Evolutionary conservation across 2,888 invertebrate species (phyloP).

Genomic region (Formica aserva): DNA sequence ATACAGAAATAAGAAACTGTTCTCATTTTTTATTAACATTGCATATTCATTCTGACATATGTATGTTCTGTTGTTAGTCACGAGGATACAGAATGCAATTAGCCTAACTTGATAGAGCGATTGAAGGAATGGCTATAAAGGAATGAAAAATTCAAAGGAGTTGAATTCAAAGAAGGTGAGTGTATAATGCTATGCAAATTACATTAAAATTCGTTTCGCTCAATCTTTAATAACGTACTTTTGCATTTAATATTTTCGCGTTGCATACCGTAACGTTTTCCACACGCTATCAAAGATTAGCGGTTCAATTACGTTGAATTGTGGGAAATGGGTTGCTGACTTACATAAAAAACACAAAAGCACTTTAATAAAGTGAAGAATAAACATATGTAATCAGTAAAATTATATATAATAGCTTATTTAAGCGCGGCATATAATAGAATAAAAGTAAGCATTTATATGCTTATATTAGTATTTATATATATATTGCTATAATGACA

Average conservation of each 20-base stretch:
- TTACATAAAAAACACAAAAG: conserved; percentile 33
- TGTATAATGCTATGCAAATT: conserved; percentile 42
- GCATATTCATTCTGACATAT: conserved; percentile 3
- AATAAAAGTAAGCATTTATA: background rate
- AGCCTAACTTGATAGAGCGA: background rate
- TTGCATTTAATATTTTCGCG: conserved; percentile 38
- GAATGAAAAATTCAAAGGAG: background rate
- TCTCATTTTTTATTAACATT: conserved; percentile 11
- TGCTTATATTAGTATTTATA: background rate
- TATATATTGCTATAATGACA: background rate
- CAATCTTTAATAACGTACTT: conserved; percentile 58
- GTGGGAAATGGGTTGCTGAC: conserved; percentile 42
- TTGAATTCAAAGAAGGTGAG: background rate
- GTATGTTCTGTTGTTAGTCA: background rate
- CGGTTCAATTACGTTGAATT: conserved; percentile 43
- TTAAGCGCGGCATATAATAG: background rate
- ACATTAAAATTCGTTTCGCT: conserved; percentile 56
- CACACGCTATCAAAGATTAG: conserved; percentile 34
- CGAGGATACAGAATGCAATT: conserved; percentile 12
- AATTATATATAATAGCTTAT: conserved; percentile 13
- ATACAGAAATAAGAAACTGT: background rate
- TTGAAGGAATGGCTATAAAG: background rate
- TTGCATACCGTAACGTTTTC: conserved; percentile 56
- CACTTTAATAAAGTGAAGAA: background rate
- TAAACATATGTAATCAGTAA: conserved; percentile 1